Evolutionary conservation across 2,113 vertebrate genomes (phyloP).

Genomic region (Chionodraco myersi): DNA sequence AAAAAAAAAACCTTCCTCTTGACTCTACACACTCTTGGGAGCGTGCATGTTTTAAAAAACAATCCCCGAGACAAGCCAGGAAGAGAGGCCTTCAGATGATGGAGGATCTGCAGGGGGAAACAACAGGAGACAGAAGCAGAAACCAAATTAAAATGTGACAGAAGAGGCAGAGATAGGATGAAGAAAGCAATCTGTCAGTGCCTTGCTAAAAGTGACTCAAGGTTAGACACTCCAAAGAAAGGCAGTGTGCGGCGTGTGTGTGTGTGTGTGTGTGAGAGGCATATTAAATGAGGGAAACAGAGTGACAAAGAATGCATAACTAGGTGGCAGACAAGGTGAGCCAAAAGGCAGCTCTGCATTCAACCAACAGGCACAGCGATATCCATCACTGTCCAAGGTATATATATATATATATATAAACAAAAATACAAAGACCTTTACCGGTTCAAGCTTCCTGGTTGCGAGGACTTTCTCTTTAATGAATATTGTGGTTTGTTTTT

Average conservation of each 20-base stretch:
- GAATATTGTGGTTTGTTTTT: background rate
- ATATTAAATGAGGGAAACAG: slow-evolving; percentile 56
- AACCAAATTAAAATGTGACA: slow-evolving; percentile 39
- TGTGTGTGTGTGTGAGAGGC: slow-evolving; percentile 52
- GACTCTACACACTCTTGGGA: slow-evolving; percentile 29
- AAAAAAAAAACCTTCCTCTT: slow-evolving; percentile 9
- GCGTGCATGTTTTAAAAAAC: slow-evolving; percentile 57
- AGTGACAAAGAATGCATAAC: slow-evolving; percentile 55
- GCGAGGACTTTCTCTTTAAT: background rate
- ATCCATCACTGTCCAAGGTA: background rate
- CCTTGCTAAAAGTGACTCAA: slow-evolving; percentile 38
- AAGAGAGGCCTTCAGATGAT: slow-evolving; percentile 50
- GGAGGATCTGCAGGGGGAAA: slow-evolving; percentile 56
- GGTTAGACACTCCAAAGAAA: slow-evolving; percentile 44
- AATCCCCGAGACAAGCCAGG: slow-evolving; percentile 22
- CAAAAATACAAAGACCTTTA: background rate
- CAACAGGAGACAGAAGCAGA: slow-evolving; percentile 39
- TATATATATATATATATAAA: no score
- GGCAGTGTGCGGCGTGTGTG: background rate
- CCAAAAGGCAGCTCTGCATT: slow-evolving; percentile 32
- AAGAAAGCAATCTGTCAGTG: slow-evolving; percentile 22
- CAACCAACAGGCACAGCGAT: slow-evolving; percentile 1
- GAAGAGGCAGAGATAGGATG: background rate
- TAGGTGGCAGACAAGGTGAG: slow-evolving; percentile 49
- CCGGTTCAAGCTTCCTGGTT: background rate